Percentiles rank a stretch among this genome's conserved stretches.
phyloP scores from a whole-genome alignment of 2,797 vertebrate species.

The Coregonus suidteri region DNA sequence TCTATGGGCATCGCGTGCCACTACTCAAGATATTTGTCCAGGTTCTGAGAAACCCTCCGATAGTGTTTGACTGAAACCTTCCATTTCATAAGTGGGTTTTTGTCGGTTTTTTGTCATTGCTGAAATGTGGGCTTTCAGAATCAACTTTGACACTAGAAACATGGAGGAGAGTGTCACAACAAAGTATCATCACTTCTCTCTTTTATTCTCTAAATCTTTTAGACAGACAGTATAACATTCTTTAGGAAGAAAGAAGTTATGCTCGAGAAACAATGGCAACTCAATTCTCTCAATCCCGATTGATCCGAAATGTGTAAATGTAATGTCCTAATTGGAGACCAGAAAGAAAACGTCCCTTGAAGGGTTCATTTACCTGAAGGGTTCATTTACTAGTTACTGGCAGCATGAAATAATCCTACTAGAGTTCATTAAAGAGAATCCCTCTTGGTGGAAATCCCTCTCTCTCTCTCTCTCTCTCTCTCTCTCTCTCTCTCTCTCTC shows the following conservation, averaged over 20 bases:
- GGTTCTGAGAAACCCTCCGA: constrained; percentile 42
- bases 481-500: too few relatives aligned
- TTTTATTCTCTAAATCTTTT: not conserved
- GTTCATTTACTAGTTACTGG: not conserved
- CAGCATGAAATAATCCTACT: not conserved
- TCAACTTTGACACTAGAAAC: constrained; percentile 44
- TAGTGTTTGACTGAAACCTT: constrained; percentile 51
- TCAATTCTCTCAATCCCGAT: not conserved
- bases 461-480: too few relatives aligned
- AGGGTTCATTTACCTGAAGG: not conserved
- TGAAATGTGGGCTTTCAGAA: constrained; percentile 51
- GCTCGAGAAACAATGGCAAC: not conserved
- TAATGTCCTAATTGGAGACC: not conserved
- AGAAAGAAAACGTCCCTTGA: not conserved
- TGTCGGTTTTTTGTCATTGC: constrained; percentile 50
- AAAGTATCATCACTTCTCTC: constrained; percentile 12
- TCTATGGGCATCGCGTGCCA: constrained; percentile 38
- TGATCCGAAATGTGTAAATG: not conserved
- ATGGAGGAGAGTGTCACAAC: constrained; percentile 35
- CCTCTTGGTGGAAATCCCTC: not conserved
- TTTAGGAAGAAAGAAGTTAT: not conserved
- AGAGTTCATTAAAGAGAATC: not conserved
- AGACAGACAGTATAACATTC: not conserved
- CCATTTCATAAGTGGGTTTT: constrained; percentile 49
- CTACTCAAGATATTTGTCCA: constrained; percentile 62